Conservation (phyloP, 1,140 invertebrate species). For the Tribolium castaneum region DNA sequence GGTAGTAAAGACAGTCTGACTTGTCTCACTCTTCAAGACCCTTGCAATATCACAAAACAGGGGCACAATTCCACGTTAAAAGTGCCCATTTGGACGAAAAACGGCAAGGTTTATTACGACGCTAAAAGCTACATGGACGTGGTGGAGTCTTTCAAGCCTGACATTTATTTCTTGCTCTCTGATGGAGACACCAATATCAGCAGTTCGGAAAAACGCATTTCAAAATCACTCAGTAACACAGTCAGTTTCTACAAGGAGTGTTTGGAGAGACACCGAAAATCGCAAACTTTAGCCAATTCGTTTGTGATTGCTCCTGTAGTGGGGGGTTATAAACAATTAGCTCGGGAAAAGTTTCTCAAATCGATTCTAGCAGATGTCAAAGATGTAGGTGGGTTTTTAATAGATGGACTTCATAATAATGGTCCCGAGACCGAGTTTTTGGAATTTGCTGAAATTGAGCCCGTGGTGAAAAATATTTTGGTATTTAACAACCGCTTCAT, state of each 20-base stretch:
- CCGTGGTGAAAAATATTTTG: conserved; percentile 72
- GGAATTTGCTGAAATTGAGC: conserved; percentile 68
- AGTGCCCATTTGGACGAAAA: conserved; percentile 78
- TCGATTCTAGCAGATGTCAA: conserved; percentile 71
- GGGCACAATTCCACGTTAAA: conserved; percentile 76
- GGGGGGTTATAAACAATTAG: conserved; percentile 75
- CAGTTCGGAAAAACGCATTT: conserved; percentile 75
- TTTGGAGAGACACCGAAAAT: conserved; percentile 68
- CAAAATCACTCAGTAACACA: conserved; percentile 75
- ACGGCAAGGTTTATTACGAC: conserved; percentile 75
- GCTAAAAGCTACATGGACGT: conserved; percentile 78
- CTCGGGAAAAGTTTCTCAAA: conserved; percentile 70
- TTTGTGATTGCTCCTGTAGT: conserved; percentile 78
- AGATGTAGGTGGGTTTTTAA: conserved; percentile 74
- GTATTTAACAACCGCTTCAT: conserved; percentile 54
- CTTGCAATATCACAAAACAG: conserved; percentile 68
- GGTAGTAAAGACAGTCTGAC: conserved; percentile 70
- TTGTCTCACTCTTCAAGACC: conserved; percentile 75
- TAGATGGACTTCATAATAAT: conserved; percentile 85
- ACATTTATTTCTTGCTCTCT: conserved; percentile 81
- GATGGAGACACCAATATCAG: conserved; percentile 82
- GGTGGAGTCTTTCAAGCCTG: conserved; percentile 80
- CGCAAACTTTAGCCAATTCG: conserved; percentile 65
- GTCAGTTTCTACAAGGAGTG: conserved; percentile 71
- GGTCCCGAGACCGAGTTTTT: conserved; percentile 71